Conservation (phyloP, 1,140 invertebrate species). For the Plectus sambesii region DNA sequence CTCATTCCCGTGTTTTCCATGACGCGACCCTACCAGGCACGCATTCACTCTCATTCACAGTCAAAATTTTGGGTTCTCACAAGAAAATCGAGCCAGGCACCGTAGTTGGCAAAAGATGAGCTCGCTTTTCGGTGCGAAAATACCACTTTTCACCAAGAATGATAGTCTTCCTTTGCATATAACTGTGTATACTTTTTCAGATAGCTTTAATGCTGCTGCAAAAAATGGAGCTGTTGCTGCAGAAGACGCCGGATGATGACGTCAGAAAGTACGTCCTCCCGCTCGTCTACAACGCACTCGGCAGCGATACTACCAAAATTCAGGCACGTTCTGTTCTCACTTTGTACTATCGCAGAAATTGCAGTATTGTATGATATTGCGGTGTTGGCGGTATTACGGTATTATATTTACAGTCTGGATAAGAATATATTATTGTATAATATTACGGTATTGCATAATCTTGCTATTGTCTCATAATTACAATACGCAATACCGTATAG, state of each 20-base stretch:
- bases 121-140: slow-evolving; percentile 78
- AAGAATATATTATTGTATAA: slow-evolving; percentile 38
- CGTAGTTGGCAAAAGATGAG: slow-evolving; percentile 57
- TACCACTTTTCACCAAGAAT: slow-evolving; percentile 54
- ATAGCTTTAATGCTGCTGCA: slow-evolving; percentile 83
- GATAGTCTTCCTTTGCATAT: slow-evolving; percentile 2
- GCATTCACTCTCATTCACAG: slow-evolving; percentile 11
- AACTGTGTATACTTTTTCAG: slow-evolving; percentile 49
- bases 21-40: slow-evolving; percentile 77
- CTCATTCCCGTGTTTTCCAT: slow-evolving; percentile 78
- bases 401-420: too few relatives aligned
- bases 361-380: slow-evolving; percentile 2
- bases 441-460: too few relatives aligned
- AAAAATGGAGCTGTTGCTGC: slow-evolving; percentile 80
- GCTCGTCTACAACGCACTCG: slow-evolving; percentile 75
- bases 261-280: slow-evolving; percentile 80
- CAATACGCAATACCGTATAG: too few relatives aligned
- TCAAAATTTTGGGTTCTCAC: slow-evolving; percentile 15
- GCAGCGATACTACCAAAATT: slow-evolving; percentile 69
- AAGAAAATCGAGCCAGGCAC: not conserved
- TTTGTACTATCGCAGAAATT: slow-evolving; percentile 17
- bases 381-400: too few relatives aligned
- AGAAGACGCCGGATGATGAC: slow-evolving; percentile 73
- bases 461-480: too few relatives aligned
- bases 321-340: slow-evolving; percentile 46